These are phyloP conservation scores for Orthosia gracilis DNA, from an alignment of 2,888 invertebrate species.

Conservation along the genomic window DNA sequence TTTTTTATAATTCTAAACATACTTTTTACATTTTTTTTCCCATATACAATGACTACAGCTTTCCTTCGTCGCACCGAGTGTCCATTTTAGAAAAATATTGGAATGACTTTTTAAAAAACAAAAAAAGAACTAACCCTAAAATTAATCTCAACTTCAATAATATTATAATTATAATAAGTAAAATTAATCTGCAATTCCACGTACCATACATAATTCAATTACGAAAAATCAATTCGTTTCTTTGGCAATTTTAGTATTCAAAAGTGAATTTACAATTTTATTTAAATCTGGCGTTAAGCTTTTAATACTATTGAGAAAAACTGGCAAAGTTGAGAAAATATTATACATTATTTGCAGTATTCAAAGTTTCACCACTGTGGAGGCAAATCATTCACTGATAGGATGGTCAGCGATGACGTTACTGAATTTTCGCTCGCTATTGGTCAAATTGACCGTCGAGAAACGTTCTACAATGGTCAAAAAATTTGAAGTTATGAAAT, in stretches of 20 bases:
- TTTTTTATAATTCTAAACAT: slow-evolving; percentile 87
- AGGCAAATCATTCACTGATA: slow-evolving; percentile 36
- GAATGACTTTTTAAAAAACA: slow-evolving; percentile 83
- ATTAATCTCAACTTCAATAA: slow-evolving; percentile 74
- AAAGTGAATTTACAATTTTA: slow-evolving; percentile 90
- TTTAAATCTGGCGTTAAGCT: slow-evolving; percentile 84
- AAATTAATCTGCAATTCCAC: slow-evolving; percentile 80
- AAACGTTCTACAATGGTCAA: slow-evolving; percentile 67
- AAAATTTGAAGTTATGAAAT: slow-evolving; percentile 72
- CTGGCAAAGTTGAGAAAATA: slow-evolving; percentile 85
- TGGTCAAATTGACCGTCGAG: slow-evolving; percentile 36
- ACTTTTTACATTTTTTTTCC: slow-evolving; percentile 87
- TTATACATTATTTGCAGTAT: slow-evolving; percentile 79
- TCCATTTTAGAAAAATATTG: slow-evolving; percentile 87
- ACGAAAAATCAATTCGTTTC: slow-evolving; percentile 84
- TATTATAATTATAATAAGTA: slow-evolving; percentile 69
- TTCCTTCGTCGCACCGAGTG: slow-evolving; percentile 83
- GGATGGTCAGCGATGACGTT: slow-evolving; percentile 15
- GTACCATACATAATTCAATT: slow-evolving; percentile 75
- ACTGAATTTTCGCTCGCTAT: slow-evolving; percentile 37
- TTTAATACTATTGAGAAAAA: slow-evolving; percentile 86
- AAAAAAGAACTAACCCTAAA: slow-evolving; percentile 72
- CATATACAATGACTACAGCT: slow-evolving; percentile 86
- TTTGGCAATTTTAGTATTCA: slow-evolving; percentile 90
- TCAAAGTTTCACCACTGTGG: slow-evolving; percentile 70